Percentiles rank a stretch among this genome's conserved stretches.
Conservation (phyloP, 92 coral and sea anemone species). For the Porites cylindrica region DNA sequence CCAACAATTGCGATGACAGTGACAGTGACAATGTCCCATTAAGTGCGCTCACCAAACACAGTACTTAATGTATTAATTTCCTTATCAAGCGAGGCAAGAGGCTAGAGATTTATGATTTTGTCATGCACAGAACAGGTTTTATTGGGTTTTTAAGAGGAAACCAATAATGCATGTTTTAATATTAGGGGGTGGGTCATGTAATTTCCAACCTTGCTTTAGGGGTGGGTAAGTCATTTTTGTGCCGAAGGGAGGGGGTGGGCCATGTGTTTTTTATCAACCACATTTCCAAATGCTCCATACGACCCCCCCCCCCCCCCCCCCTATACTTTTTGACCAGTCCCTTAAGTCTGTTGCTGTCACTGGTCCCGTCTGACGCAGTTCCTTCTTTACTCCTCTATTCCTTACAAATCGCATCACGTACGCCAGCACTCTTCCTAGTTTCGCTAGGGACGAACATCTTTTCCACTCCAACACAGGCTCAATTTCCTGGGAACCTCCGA, state of each 20-base stretch:
- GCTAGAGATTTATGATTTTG: too few relatives aligned
- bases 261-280: not conserved
- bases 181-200: not conserved
- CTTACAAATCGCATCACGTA: slow-evolving; percentile 9
- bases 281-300: not conserved
- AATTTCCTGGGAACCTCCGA: not conserved
- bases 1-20: too few relatives aligned
- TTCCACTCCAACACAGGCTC: not conserved
- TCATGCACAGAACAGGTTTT: too few relatives aligned
- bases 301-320: too few relatives aligned
- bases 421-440: slow-evolving; percentile 11
- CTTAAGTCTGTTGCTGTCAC: not conserved
- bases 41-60: too few relatives aligned
- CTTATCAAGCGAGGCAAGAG: too few relatives aligned
- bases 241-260: slow-evolving; percentile 1
- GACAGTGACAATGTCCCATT: too few relatives aligned
- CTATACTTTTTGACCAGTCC: too few relatives aligned
- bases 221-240: slow-evolving; percentile 1
- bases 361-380: not conserved
- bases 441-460: not conserved
- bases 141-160: not conserved
- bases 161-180: too few relatives aligned
- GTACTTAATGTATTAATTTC: too few relatives aligned
- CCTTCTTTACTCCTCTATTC: not conserved
- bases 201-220: not conserved